These are phyloP conservation scores for Chauna torquata DNA, from an alignment of 2,113 vertebrate species.

Conservation along the genomic window DNA sequence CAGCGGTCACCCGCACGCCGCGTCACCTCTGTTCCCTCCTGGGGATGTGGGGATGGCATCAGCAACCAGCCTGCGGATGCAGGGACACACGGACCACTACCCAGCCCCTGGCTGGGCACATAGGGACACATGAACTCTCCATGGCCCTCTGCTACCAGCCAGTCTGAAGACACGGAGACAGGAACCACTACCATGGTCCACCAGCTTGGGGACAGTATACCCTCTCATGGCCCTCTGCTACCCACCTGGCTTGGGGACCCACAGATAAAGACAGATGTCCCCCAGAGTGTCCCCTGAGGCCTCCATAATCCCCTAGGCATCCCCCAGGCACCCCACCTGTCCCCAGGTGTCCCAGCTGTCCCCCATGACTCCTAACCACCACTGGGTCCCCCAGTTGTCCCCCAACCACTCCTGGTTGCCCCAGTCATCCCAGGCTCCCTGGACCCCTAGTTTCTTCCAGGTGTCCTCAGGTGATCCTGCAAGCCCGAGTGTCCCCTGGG, in stretches of 20 bases:
- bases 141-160: too few species aligned
- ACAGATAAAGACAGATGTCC: not conserved
- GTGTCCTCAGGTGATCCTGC: not conserved
- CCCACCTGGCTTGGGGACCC: not conserved
- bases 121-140: not conserved
- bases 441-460: not conserved
- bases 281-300: not conserved
- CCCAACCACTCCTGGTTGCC: not conserved
- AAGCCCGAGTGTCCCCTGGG: not conserved
- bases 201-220: not conserved
- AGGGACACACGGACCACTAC: not conserved
- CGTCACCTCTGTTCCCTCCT: not conserved
- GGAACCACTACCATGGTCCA: too few species aligned
- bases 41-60: not conserved
- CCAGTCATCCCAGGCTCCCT: not conserved
- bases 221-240: not conserved
- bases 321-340: not conserved
- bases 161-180: not conserved
- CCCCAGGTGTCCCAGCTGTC: not conserved
- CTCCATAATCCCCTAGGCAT: not conserved
- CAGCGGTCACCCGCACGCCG: constrained; percentile 87
- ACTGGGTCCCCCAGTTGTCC: not conserved
- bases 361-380: too few species aligned
- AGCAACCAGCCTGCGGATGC: not conserved
- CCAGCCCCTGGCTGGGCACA: not conserved